These are phyloP conservation scores for Dendrocincla tyrannina DNA, from an alignment of 2,797 vertebrate genomes.

Conservation along the genomic window DNA sequence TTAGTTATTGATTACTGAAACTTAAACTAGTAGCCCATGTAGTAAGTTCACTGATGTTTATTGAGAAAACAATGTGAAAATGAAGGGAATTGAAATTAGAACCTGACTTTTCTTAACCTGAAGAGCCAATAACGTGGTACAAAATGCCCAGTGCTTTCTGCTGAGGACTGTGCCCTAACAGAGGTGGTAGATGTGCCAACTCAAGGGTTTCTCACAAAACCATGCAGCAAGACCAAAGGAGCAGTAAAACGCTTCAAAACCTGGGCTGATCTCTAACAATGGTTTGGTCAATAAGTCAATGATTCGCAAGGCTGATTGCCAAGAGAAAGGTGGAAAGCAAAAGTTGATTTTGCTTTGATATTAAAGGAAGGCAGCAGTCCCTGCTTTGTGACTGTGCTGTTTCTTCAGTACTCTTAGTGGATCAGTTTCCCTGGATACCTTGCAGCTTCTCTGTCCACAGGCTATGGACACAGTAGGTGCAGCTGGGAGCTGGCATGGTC, in stretches of 20 bases:
- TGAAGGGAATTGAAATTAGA: not conserved
- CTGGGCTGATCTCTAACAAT: fast-evolving
- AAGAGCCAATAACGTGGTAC: not conserved
- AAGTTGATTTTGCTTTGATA: not conserved
- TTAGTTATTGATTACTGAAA: not conserved
- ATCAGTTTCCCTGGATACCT: not conserved
- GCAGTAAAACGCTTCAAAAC: not conserved
- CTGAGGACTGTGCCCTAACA: fast-evolving
- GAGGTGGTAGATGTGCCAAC: not conserved
- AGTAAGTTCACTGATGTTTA: not conserved
- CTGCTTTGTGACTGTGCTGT: not conserved
- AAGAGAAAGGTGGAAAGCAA: not conserved
- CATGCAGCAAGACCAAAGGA: not conserved
- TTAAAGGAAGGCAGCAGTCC: not conserved
- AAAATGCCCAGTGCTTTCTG: fast-evolving
- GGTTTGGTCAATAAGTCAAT: not conserved
- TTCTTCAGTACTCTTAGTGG: not conserved
- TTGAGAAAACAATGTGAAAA: not conserved
- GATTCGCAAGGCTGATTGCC: fast-evolving
- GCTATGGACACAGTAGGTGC: fast-evolving
- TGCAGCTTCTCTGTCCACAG: not conserved
- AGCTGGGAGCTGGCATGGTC: not conserved
- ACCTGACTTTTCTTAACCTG: not conserved
- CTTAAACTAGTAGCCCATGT: not conserved
- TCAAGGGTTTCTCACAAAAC: not conserved